Evolutionary conservation across 2,888 invertebrate species (phyloP).

Genomic region (Mesopsocus fuscifrons): DNA sequence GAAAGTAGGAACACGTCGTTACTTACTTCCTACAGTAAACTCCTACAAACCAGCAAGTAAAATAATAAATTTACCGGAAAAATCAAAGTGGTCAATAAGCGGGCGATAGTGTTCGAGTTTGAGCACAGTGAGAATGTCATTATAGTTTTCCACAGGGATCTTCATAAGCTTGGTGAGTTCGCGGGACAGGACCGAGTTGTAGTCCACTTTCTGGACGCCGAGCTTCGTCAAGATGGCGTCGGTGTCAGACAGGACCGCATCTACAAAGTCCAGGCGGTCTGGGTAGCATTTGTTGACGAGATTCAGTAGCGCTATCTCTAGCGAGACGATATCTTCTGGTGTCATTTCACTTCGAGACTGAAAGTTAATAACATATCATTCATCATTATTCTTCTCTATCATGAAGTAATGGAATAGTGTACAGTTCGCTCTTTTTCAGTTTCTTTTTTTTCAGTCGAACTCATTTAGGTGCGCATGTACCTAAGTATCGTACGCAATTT

Average conservation of each 20-base stretch:
- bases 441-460: neutral
- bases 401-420: too few relatives aligned
- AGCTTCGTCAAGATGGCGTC: constrained; percentile 78
- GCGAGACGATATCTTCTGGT: constrained; percentile 82
- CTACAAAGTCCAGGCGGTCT: constrained; percentile 83
- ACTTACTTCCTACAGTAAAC: too few relatives aligned
- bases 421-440: constrained; percentile 6
- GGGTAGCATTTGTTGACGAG: constrained; percentile 94
- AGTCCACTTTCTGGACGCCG: constrained; percentile 63
- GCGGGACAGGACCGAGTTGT: constrained; percentile 68
- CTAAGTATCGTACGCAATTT: too few relatives aligned
- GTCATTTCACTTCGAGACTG: constrained; percentile 88
- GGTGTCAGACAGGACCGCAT: constrained; percentile 82
- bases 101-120: constrained; percentile 74
- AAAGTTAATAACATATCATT: constrained; percentile 18
- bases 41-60: too few relatives aligned
- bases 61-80: constrained; percentile 25
- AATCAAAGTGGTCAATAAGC: constrained; percentile 73
- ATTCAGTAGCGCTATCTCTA: constrained; percentile 88
- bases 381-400: too few relatives aligned
- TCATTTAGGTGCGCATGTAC: too few relatives aligned
- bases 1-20: too few relatives aligned
- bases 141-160: constrained; percentile 88
- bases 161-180: constrained; percentile 85
- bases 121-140: constrained; percentile 72